Conservation (phyloP, 2,888 invertebrate species). For the Odontothrips loti region DNA sequence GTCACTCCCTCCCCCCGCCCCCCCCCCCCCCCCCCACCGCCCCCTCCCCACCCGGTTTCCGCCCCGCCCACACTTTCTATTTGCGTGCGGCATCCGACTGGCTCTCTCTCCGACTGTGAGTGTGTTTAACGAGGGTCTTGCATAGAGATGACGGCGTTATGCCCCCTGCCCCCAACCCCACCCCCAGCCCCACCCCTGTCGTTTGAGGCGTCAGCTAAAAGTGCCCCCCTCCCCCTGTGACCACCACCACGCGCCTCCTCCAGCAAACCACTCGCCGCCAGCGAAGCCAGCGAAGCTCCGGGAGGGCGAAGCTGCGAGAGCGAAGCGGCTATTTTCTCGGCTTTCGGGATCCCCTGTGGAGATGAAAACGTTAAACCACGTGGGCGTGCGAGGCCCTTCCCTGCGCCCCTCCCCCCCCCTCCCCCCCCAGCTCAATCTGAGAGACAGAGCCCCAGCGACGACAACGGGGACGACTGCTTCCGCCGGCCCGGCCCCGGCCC, state of each 20-base stretch:
- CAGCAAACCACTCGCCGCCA: not conserved
- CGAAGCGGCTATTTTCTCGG: conserved; percentile 8
- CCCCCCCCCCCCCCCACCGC: not conserved
- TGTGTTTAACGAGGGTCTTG: not conserved
- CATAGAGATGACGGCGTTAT: conserved; percentile 11
- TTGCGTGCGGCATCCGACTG: not conserved
- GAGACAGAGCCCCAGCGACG: not conserved
- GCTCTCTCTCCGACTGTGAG: not conserved
- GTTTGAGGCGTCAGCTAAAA: not conserved
- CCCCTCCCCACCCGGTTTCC: not conserved
- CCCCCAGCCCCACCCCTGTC: not conserved
- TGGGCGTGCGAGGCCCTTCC: not conserved
- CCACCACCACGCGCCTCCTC: not conserved
- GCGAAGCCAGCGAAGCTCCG: too few species aligned
- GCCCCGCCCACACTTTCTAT: too few species aligned
- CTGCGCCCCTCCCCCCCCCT: not conserved
- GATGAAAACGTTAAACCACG: conserved; percentile 2
- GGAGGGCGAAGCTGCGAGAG: not conserved
- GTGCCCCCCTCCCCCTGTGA: not conserved
- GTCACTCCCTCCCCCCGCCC: not conserved
- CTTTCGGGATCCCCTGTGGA: not conserved
- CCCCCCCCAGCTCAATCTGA: not conserved
- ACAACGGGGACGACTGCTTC: not conserved
- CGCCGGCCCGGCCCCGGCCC: not conserved
- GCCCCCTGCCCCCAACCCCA: not conserved